phyloP scores from a whole-genome alignment of 2,797 vertebrate species.

The Balearica regulorum region DNA sequence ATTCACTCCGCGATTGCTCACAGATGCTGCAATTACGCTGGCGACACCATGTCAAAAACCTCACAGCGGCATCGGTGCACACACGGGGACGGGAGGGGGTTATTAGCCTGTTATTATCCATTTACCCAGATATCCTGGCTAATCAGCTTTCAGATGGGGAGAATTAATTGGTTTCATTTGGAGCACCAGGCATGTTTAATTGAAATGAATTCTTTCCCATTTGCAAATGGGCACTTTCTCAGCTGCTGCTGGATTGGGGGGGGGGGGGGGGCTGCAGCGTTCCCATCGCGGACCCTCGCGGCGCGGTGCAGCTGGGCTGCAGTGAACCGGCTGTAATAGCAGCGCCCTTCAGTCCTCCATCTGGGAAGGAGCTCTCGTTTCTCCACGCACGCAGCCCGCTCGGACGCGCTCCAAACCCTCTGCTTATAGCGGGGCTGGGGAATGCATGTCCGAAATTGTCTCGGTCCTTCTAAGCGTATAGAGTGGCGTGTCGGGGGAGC shows the following conservation, averaged over 20 bases:
- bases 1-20: background rate
- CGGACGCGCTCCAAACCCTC: accelerated
- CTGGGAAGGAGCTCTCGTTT: background rate
- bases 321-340: background rate
- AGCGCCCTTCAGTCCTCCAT: background rate
- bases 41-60: conserved; percentile 18
- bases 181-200: conserved; percentile 50
- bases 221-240: conserved; percentile 40
- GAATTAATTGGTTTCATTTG: conserved; percentile 70
- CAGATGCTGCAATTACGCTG: conserved; percentile 48
- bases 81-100: background rate
- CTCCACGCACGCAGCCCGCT: accelerated
- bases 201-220: conserved; percentile 61
- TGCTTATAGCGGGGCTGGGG: background rate
- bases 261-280: background rate
- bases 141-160: conserved; percentile 72
- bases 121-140: conserved; percentile 61
- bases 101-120: conserved; percentile 67
- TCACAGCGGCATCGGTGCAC: background rate
- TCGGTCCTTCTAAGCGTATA: accelerated
- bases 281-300: background rate
- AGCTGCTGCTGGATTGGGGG: background rate
- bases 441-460: accelerated
- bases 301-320: background rate
- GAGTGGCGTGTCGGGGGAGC: accelerated